Evolutionary conservation across 2,797 vertebrate genomes (phyloP).

Genomic region (Meda fulgida): DNA sequence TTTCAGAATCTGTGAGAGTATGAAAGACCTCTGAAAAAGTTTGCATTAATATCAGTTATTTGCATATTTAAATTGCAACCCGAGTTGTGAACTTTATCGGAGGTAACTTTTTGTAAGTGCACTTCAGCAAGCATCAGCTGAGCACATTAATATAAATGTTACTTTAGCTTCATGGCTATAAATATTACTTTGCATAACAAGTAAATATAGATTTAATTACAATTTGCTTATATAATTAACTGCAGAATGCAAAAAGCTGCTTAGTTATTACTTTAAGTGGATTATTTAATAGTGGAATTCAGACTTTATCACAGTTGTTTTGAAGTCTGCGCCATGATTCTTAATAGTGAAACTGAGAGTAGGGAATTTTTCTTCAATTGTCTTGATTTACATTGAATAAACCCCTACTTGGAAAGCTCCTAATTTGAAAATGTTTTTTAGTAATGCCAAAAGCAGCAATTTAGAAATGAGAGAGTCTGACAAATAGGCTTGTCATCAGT

Average conservation of each 20-base stretch:
- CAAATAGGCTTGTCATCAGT: slow-evolving; percentile 22
- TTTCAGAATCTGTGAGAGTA: background rate
- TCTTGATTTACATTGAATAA: slow-evolving; percentile 1
- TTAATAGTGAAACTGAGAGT: slow-evolving; percentile 11
- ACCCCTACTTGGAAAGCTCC: background rate
- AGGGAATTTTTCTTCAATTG: background rate
- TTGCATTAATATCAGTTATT: slow-evolving; percentile 1
- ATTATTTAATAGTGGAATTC: background rate
- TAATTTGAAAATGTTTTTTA: slow-evolving; percentile 2
- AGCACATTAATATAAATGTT: background rate
- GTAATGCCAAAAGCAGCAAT: slow-evolving; percentile 1
- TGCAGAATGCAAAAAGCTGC: background rate
- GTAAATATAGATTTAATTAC: slow-evolving; percentile 8
- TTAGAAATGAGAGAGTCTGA: background rate
- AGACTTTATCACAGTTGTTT: slow-evolving; percentile 14
- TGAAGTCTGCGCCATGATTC: background rate
- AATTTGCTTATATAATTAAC: background rate
- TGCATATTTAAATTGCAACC: background rate
- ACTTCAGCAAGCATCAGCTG: background rate
- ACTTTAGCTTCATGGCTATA: background rate
- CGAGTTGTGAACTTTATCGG: background rate
- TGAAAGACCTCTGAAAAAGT: slow-evolving; percentile 3
- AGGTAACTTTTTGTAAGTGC: background rate
- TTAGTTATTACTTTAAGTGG: background rate
- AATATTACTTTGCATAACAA: background rate